These are phyloP conservation scores for Gymnoscopelus microlampas DNA, from an alignment of 2,797 vertebrate genomes.

Conservation along the genomic window DNA sequence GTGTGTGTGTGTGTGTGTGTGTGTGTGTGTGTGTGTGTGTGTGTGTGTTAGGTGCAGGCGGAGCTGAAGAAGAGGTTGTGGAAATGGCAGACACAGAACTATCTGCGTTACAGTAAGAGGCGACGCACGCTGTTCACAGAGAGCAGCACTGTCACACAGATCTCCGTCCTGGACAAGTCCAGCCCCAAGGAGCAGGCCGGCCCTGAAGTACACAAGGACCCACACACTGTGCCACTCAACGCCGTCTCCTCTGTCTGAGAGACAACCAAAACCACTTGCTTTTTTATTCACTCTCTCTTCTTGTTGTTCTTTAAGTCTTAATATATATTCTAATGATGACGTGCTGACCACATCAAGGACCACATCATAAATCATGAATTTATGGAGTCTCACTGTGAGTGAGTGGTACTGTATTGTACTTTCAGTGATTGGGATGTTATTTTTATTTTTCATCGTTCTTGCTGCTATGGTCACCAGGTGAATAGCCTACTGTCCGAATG, in stretches of 20 bases:
- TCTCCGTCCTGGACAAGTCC: slow-evolving; percentile 83
- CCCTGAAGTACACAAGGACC: slow-evolving; percentile 56
- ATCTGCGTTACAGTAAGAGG: slow-evolving; percentile 79
- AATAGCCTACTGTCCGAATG: too few relatives aligned
- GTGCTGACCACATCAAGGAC: slow-evolving; percentile 2
- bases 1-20: slow-evolving; percentile 10
- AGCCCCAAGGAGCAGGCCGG: slow-evolving; percentile 73
- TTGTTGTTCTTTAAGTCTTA: neutral
- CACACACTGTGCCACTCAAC: slow-evolving; percentile 22
- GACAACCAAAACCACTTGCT: neutral
- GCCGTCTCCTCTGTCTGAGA: slow-evolving; percentile 55
- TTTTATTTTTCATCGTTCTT: too few relatives aligned
- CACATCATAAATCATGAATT: slow-evolving; percentile 30
- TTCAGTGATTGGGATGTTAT: too few relatives aligned
- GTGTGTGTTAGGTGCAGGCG: slow-evolving; percentile 80
- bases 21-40: slow-evolving; percentile 3
- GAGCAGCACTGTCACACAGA: slow-evolving; percentile 80
- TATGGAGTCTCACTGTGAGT: slow-evolving; percentile 15
- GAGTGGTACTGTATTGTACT: neutral
- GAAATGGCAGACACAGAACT: slow-evolving; percentile 84
- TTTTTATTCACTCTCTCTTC: too few relatives aligned
- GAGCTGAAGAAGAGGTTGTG: slow-evolving; percentile 86
- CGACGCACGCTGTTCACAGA: slow-evolving; percentile 69
- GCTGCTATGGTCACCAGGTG: too few relatives aligned
- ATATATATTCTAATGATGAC: neutral